A percentile compares a stretch with the other conserved stretches of the same genome.
These are phyloP conservation scores for Gulo gulo DNA, from an alignment of 2,113 vertebrate genomes.

Conservation along the genomic window DNA sequence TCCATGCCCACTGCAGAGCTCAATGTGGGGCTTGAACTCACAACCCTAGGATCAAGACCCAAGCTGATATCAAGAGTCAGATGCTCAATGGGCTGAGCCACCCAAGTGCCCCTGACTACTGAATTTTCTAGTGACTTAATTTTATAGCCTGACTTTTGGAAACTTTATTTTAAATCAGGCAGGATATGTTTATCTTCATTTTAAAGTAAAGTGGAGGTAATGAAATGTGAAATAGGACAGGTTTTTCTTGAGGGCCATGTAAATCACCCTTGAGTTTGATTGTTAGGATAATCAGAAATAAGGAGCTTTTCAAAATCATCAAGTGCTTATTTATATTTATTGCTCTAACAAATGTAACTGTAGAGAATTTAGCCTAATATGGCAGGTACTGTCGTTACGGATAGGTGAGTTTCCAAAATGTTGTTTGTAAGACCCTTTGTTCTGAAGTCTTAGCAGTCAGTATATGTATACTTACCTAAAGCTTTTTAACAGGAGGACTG, in stretches of 20 bases:
- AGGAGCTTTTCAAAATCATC: neutral
- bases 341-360: neutral
- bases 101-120: neutral
- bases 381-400: neutral
- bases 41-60: neutral
- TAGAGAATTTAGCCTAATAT: neutral
- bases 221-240: neutral
- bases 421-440: neutral
- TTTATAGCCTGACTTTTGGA: neutral
- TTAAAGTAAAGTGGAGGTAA: neutral
- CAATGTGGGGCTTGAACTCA: neutral
- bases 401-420: neutral
- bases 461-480: neutral
- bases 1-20: neutral
- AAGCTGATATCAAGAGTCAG: neutral
- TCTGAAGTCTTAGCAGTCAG: neutral
- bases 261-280: neutral
- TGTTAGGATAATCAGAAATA: neutral
- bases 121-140: constrained; percentile 14
- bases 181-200: neutral
- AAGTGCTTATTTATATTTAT: neutral
- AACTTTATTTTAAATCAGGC: neutral
- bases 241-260: neutral
- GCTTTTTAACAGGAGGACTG: neutral
- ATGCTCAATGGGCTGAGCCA: neutral